Conservation (phyloP, 1,140 invertebrate genomes). For the Megalonaias nervosa region DNA sequence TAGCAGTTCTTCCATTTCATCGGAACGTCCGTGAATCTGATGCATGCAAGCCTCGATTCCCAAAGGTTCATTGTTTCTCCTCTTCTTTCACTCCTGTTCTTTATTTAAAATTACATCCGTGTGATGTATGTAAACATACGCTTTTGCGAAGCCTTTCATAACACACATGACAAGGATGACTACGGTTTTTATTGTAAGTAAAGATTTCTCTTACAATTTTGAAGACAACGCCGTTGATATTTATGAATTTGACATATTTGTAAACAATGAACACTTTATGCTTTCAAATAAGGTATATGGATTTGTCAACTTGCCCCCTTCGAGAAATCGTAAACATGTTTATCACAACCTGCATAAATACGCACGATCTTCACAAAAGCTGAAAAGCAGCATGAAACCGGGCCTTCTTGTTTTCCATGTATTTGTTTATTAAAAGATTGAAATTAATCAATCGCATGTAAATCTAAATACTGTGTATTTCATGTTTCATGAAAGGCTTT, state of each 20-base stretch:
- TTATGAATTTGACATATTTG: not conserved
- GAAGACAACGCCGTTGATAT: not conserved
- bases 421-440: not conserved
- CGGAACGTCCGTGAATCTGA: no score
- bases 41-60: no score
- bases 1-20: no score
- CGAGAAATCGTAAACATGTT: not conserved
- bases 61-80: conserved; percentile 7
- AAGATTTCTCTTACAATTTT: not conserved
- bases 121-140: no score
- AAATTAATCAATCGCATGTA: not conserved
- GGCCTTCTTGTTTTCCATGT: not conserved
- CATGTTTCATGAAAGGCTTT: no score
- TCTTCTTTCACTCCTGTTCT: not conserved
- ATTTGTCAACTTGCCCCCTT: no score
- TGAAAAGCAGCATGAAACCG: not conserved
- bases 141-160: no score
- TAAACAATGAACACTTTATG: no score
- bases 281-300: no score
- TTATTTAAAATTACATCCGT: no score
- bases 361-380: not conserved
- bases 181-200: not conserved
- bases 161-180: not conserved
- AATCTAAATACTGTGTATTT: not conserved
- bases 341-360: not conserved